phyloP scores from a whole-genome alignment of 2,797 vertebrate species.

The Sebastes umbrosus region DNA sequence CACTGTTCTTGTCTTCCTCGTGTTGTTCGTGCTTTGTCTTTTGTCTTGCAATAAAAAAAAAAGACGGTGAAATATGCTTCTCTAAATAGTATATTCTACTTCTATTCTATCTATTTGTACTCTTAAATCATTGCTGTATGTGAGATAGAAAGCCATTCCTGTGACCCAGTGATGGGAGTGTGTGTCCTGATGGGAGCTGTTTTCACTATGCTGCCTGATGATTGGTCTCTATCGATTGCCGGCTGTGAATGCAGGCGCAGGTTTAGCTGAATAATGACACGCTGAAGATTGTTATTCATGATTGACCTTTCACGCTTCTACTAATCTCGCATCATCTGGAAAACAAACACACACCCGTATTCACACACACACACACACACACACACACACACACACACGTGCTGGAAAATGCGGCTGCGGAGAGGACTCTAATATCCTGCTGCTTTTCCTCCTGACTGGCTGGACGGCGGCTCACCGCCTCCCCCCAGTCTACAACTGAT shows the following conservation, averaged over 20 bases:
- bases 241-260: neutral
- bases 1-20: neutral
- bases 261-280: constrained; percentile 18
- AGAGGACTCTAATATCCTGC: constrained; percentile 24
- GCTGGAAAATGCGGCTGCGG: neutral
- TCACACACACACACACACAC: neutral
- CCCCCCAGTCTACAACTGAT: constrained; percentile 22
- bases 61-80: neutral
- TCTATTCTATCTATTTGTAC: neutral
- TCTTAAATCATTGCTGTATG: neutral
- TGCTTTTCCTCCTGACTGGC: constrained; percentile 7
- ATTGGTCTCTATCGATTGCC: neutral
- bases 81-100: neutral
- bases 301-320: constrained; percentile 23
- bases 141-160: neutral
- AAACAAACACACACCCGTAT: constrained; percentile 10
- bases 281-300: constrained; percentile 26
- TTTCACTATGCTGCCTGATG: neutral
- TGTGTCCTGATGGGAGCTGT: neutral
- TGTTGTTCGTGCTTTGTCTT: neutral
- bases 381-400: neutral
- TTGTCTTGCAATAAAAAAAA: neutral
- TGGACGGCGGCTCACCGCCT: neutral
- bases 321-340: constrained; percentile 26
- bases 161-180: neutral